Percentiles rank a stretch among this genome's conserved stretches.
Evolutionary conservation across 1,140 invertebrate species (phyloP).

Genomic region (Chironomus tepperi): DNA sequence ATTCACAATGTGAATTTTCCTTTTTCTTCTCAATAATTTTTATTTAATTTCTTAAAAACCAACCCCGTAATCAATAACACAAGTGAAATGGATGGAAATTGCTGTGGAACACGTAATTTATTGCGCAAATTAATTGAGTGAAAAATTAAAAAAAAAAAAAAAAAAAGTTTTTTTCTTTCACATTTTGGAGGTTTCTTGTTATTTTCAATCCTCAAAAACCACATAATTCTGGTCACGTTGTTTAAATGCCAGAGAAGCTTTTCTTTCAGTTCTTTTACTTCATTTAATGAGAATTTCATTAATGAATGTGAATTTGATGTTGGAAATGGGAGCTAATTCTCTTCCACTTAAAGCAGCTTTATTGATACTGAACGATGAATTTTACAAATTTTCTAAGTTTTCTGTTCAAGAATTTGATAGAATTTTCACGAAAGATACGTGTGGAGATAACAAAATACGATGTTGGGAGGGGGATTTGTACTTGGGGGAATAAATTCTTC

Average conservation of each 20-base stretch:
- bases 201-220: neutral
- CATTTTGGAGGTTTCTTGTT: neutral
- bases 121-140: slow-evolving; percentile 22
- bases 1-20: no score
- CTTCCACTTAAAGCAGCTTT: no score
- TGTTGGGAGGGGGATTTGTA: no score
- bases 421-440: no score
- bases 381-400: no score
- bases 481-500: no score
- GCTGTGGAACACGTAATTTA: slow-evolving; percentile 9
- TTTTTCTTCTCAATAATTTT: neutral
- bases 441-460: no score
- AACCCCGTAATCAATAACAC: neutral
- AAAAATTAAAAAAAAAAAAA: neutral
- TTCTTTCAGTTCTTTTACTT: neutral
- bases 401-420: no score
- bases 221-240: slow-evolving; percentile 20
- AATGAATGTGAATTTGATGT: no score
- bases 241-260: neutral
- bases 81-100: neutral
- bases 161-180: neutral
- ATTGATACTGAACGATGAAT: no score
- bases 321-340: no score
- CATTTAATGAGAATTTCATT: neutral
- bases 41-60: neutral